Base-by-base conservation (phyloP, 2,113 vertebrate genomes). In the Isichthys henryi region DNA sequence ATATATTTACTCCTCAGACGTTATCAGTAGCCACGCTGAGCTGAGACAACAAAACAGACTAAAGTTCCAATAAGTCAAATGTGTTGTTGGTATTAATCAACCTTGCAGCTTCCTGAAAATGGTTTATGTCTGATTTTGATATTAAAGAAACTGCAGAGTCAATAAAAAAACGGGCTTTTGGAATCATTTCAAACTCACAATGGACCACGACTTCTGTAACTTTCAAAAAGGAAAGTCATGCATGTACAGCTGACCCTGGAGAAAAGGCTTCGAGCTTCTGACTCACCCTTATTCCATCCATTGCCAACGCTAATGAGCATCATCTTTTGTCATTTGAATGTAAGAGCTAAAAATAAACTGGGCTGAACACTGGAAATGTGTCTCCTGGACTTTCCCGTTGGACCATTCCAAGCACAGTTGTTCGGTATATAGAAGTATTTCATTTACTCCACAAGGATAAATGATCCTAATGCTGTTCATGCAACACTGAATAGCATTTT, bases 281-380 rank as follows among this genome's bases (percentile, higher is more conserved):
- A 89, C 77, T 89, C 77, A 89, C 50, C 8, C 77, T 89, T 53
- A 7, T 84, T 15, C 17, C 21, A 66, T 88, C 39, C 53, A 88
- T 45, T n/a, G 87, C 87, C 87, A 89, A 52, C 21, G 13, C n/a
- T 31, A 21, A 88, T 74, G 58, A 88, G 19, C 45, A 46, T 19
- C 39, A 74, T 48, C 56, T 62, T n/a, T 56, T 88, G 56, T 62
- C 87, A 62, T 58, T 48, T 43, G 31, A 50, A 43, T 45, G 56
- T 88, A 19, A 23, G 11, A 66, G 56, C 87, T 88, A 88, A 88
- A 88, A 88, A 88, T 74, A 89, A 89, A 62, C 11, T 15, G 49
- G 17, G 43, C 39, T 39, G 88, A 62, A 88, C 17, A 48, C 39
- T 43, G 6, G 23, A 62, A 83, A 89, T 31, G 49, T 56, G 15